Base-by-base conservation (phyloP, 2,888 invertebrate species). In the Clistopyga incitator region DNA sequence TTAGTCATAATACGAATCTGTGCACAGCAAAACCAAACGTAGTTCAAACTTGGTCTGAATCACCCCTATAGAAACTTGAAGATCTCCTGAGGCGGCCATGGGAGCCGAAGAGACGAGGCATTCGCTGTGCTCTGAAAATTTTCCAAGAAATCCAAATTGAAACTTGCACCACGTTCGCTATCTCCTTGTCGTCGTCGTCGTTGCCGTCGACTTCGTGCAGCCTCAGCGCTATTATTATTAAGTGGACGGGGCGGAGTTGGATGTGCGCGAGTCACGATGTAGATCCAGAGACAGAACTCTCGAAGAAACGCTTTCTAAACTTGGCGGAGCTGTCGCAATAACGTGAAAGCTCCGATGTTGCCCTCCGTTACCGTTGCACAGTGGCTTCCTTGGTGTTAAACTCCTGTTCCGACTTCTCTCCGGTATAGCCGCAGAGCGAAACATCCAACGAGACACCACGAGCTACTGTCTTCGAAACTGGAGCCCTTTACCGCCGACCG, bases 141-240 rank as follows among this genome's bases (percentile, higher is more conserved):
- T 78, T 70, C 78, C 74, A 45, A 54, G 72, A 78, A 78, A 78
- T 78, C 77, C 82, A 82, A 78, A 82, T 78, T 78, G 68, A 70
- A 78, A 77, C 82, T 82, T 54, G 38, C 45, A 29, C n/a, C 47
- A 61, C 72, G 75, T 54, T 64, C 70, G 29, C 50, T 47, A 68
- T 54, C 56, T 75, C 25, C 65, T 29, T 45, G 70, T 25, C 61
- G 34, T 77, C 64, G 70, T 25, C 61, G 45, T 25, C 61, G 34
- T 77, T 54, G 70, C 18, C 61, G 45, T 72, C 64, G 56, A 29
- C 42, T 61, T 23, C 75, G 38, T 34, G 61, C 50, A 54, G 64
- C 56, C 76, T 23, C 75, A 47, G 45, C 64, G 64, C 65, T 80
- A 74, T 75, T 75, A 75, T 80, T 52, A 75, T 70, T 75, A 78